Base-by-base conservation (phyloP, 2,888 invertebrate species). In the Pyrrhosoma nymphula region DNA sequence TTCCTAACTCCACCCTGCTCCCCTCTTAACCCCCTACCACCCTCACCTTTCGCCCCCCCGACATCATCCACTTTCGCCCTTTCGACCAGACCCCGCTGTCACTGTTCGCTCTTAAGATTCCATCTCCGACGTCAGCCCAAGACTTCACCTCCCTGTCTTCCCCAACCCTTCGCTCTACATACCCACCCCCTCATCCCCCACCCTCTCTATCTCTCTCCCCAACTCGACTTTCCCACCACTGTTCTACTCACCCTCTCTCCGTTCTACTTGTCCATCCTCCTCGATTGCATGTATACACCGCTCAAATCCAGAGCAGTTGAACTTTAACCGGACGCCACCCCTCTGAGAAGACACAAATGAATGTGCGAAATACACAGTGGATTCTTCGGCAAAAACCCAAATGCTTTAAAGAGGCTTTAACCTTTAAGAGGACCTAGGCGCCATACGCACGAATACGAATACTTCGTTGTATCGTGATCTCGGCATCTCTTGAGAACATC, bases 21-120 rank as follows among this genome's bases (percentile, higher is more conserved):
- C 30, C 30, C 26, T n/a, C 82, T 35, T 82, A 35, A 35, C 88
- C 88, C 23, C 89, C 55, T 10, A 89, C 26, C 35, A 18, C 63
- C 93, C 35, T 39, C 60, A n/a, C 23, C 23, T 63, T 39, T 63
- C 60, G 60, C 39, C 39, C 63, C 63, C 88, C 47, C 35, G 35
- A 35, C 91, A 35, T 91, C 91, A 63, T 63, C 93, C 69, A 82
- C 82, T 82, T 82, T 82, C 82, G 35, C 82, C 82, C 82, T 82
- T 47, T 82, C 82, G 82, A 82, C 82, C 82, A 82, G 35, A 18
- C 82, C 82, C 26, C 82, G 63, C 93, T 93, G 93, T 93, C 93
- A 93, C 63, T 93, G 93, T 69, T 69, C 35, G 63, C 91, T 91
- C 91, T 91, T 93, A 93, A 93, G 93, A 93, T 69, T 93, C 69